Base-by-base conservation (phyloP, 2,888 invertebrate genomes). In the Cylindroiulus punctatus region DNA sequence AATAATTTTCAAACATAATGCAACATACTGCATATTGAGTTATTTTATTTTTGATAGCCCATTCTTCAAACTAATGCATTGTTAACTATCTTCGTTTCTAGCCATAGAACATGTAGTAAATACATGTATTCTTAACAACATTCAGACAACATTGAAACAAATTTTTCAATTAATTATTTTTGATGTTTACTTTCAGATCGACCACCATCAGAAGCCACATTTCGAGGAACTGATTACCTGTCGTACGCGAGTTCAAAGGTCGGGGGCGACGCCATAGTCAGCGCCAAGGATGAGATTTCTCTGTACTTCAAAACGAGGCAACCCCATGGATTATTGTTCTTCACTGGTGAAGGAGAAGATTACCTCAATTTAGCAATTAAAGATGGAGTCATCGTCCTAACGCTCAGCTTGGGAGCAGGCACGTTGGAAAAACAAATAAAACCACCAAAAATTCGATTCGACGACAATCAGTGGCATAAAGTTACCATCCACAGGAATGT, bases 381-480 rank as follows among this genome's bases (percentile, higher is more conserved):
- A 88, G 97, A 97, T 90, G 98, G 98, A 0, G 96, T 96, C 3
- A 94, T 97, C 12, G 95, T 95, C 47, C 93, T 98, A 85, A 95
- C 96, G 81, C 96, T 98, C 94, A 96, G 96, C 1, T 92, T 98
- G 36, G 90, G 90, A 19, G 42, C 86, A 17, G 91, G 90, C 10
- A 88, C 89, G 0, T 89, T 90, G 47, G 89, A 90, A 87, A 88
- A 44, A 81, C 86, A 87, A 90, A 96, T 97, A 89, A 96, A 95
- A 90, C 97, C 97, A 0, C 94, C 95, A 84, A 95, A 95, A 91
- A 95, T 97, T 42, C 94, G 97, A 85, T 97, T 98, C 91, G 97
- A 98, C 90, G 98, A 98, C 91, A 97, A 98, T 91, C 96, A 97
- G 91, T 98, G 98, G 98, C 98, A 98, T 91, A 96, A 96, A 91